phyloP scores from a whole-genome alignment of 2,888 invertebrate genomes.

The Dusona sp. region DNA sequence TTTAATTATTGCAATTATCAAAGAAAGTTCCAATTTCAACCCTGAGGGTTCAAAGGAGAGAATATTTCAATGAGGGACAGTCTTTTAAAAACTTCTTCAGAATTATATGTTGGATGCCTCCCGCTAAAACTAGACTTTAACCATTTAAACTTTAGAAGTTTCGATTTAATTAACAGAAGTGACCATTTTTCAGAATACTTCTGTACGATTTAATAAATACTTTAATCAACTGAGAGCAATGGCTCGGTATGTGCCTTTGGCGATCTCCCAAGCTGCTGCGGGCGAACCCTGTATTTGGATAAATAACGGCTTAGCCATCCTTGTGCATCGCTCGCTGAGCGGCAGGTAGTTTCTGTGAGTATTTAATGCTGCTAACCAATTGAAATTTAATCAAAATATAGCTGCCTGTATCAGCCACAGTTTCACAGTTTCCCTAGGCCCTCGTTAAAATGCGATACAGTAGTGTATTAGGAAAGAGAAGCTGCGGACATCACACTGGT shows the following conservation, averaged over 20 bases:
- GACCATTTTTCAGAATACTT: background rate
- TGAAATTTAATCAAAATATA: too few relatives aligned
- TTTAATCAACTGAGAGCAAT: background rate
- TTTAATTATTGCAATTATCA: constrained; percentile 34
- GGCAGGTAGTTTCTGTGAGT: too few relatives aligned
- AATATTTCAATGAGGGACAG: background rate
- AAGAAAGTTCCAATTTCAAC: constrained; percentile 3
- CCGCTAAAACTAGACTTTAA: background rate
- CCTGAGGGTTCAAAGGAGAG: constrained; percentile 9
- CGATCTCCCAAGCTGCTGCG: too few relatives aligned
- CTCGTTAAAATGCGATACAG: too few relatives aligned
- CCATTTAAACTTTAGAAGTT: background rate
- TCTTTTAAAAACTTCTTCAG: background rate
- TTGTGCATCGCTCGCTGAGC: too few relatives aligned
- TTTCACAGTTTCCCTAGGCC: too few relatives aligned
- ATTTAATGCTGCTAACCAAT: too few relatives aligned
- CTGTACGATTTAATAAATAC: background rate
- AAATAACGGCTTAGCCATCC: too few relatives aligned
- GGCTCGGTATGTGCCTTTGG: background rate
- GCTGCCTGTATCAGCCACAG: too few relatives aligned
- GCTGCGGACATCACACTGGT: too few relatives aligned
- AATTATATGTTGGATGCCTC: background rate
- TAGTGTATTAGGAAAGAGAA: too few relatives aligned
- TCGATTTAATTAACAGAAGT: background rate
- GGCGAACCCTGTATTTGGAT: too few relatives aligned